Percentiles rank a stretch among this genome's conserved stretches.
Evolutionary conservation across 2,113 vertebrate genomes (phyloP).

Genomic region (Psittacula cyanocephala): DNA sequence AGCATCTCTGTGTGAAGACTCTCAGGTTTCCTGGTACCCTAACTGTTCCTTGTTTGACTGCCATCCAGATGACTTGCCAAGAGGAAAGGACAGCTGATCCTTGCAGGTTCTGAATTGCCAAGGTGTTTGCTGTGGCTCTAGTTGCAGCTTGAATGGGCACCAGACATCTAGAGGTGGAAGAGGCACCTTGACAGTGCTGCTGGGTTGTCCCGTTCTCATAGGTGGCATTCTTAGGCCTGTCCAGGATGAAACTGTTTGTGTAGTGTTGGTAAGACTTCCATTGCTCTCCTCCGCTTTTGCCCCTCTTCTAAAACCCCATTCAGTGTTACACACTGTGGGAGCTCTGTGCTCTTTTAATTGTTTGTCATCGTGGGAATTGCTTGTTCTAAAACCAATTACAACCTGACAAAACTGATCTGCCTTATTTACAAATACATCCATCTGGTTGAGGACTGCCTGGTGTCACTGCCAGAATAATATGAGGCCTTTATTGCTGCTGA

Average conservation of each 20-base stretch:
- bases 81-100: neutral
- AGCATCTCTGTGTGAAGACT: neutral
- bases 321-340: neutral
- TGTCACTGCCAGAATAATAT: neutral
- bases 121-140: neutral
- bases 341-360: neutral
- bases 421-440: slow-evolving; percentile 64
- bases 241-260: rapidly evolving
- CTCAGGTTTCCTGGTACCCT: neutral
- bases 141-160: neutral
- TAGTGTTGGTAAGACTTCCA: neutral
- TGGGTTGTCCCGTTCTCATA: neutral
- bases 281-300: neutral
- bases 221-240: rapidly evolving
- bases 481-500: neutral
- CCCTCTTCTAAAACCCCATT: neutral
- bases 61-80: neutral
- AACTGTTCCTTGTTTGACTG: neutral
- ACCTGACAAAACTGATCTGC: slow-evolving; percentile 60
- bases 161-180: neutral
- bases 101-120: neutral
- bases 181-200: neutral
- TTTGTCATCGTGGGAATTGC: slow-evolving; percentile 41
- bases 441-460: slow-evolving; percentile 27
- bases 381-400: slow-evolving; percentile 60